A percentile compares a stretch with the other conserved stretches of the same genome.
Conservation (phyloP, 2,888 invertebrate species). For the Proisotoma minuta region DNA sequence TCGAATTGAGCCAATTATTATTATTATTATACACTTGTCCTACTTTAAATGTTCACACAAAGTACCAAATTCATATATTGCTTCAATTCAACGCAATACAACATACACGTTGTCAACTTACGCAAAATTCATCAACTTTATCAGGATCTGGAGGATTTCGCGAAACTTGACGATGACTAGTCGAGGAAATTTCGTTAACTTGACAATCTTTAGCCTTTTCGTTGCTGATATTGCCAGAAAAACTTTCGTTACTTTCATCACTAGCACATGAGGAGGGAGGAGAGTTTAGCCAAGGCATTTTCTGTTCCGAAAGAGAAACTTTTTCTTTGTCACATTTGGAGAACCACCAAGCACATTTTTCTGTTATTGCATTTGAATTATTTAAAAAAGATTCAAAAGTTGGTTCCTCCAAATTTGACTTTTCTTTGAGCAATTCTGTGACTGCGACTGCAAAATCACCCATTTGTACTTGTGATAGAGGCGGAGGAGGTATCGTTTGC, state of each 20-base stretch:
- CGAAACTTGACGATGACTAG: neutral
- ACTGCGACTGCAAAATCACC: slow-evolving; percentile 22
- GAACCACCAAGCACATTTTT: slow-evolving; percentile 41
- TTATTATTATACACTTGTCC: neutral
- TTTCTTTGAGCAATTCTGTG: slow-evolving; percentile 2
- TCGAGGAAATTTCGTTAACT: slow-evolving; percentile 34
- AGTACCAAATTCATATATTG: neutral
- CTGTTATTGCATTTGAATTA: neutral
- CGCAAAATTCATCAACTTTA: slow-evolving; percentile 42
- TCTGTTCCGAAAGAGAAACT: neutral
- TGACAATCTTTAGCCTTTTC: slow-evolving; percentile 31
- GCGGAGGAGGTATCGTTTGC: slow-evolving; percentile 9
- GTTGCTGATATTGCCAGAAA: slow-evolving; percentile 36
- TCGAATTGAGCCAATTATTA: too few species aligned
- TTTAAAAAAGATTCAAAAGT: neutral
- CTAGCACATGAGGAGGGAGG: neutral
- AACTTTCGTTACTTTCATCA: slow-evolving; percentile 32
- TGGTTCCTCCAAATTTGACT: neutral
- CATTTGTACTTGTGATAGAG: slow-evolving; percentile 19
- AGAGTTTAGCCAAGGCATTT: neutral
- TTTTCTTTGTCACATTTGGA: slow-evolving; percentile 20
- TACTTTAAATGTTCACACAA: neutral
- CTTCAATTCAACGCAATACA: neutral
- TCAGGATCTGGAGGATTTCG: slow-evolving; percentile 16
- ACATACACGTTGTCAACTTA: slow-evolving; percentile 33